These are phyloP conservation scores for Agonum fuliginosum DNA, from an alignment of 2,888 invertebrate species.

Conservation along the genomic window DNA sequence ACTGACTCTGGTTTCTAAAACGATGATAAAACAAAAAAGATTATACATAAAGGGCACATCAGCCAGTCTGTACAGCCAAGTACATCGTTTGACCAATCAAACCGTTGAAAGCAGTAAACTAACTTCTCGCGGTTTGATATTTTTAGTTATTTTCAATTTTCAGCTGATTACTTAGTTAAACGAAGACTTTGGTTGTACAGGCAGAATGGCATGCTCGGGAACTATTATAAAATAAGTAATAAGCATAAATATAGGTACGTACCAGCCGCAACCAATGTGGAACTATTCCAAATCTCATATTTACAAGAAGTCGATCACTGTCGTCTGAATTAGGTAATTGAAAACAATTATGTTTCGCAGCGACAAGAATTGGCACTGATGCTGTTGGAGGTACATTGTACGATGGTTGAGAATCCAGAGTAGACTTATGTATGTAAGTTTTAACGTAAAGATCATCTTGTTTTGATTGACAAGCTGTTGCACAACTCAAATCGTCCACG, in stretches of 20 bases:
- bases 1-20: not conserved
- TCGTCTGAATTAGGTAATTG: not conserved
- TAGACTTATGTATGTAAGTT: not conserved
- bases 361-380: slow-evolving; percentile 28
- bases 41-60: no score
- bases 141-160: no score
- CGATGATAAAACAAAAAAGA: no score
- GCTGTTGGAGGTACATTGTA: slow-evolving; percentile 52
- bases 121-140: no score
- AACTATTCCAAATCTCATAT: slow-evolving; percentile 48
- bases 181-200: no score
- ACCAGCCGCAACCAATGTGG: slow-evolving; percentile 45
- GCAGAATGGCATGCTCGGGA: no score
- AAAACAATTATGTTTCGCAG: slow-evolving; percentile 11
- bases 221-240: no score
- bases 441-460: slow-evolving; percentile 3
- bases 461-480: slow-evolving; percentile 12
- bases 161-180: no score
- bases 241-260: no score
- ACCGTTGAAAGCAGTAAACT: no score
- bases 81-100: no score
- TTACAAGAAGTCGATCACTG: slow-evolving; percentile 17
- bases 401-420: not conserved
- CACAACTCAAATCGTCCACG: slow-evolving; percentile 23
- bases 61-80: no score